These are phyloP conservation scores for Eurois occulta DNA, from an alignment of 2,888 invertebrate genomes.

Conservation along the genomic window DNA sequence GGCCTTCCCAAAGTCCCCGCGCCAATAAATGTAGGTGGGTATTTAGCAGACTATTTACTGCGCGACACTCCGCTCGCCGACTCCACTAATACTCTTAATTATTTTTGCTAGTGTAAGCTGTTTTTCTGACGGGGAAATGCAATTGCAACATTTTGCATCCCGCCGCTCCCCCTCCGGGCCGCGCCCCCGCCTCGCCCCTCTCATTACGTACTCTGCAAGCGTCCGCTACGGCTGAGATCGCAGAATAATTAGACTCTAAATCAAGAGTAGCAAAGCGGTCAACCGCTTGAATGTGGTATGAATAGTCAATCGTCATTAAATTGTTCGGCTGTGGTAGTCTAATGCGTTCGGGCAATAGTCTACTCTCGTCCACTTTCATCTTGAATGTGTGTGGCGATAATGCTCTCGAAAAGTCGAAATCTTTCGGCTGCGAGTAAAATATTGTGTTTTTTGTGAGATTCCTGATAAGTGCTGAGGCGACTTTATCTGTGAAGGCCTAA, in stretches of 20 bases:
- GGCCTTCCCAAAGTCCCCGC: slow-evolving; percentile 81
- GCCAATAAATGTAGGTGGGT: slow-evolving; percentile 90
- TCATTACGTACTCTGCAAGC: slow-evolving; percentile 86
- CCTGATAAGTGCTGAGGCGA: slow-evolving; percentile 61
- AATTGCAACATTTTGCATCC: slow-evolving; percentile 89
- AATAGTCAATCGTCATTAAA: slow-evolving; percentile 90
- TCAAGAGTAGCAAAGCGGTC: slow-evolving; percentile 89
- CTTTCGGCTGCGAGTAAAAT: slow-evolving; percentile 60
- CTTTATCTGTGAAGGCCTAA: slow-evolving; percentile 61
- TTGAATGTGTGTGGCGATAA: slow-evolving; percentile 59
- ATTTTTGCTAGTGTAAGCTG: slow-evolving; percentile 90
- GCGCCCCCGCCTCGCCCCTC: slow-evolving; percentile 73
- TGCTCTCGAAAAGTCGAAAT: slow-evolving; percentile 62
- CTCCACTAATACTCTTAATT: slow-evolving; percentile 90
- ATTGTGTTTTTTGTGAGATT: slow-evolving; percentile 61
- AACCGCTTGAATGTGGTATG: slow-evolving; percentile 88
- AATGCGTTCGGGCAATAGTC: slow-evolving; percentile 80
- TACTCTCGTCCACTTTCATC: slow-evolving; percentile 65
- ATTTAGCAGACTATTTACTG: slow-evolving; percentile 89
- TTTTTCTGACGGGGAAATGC: slow-evolving; percentile 89
- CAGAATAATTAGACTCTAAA: slow-evolving; percentile 89
- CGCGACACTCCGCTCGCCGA: slow-evolving; percentile 86
- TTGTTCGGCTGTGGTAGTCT: slow-evolving; percentile 89
- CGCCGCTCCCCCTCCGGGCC: slow-evolving; percentile 71
- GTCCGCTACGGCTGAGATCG: slow-evolving; percentile 87